Conservation (phyloP, 2,113 vertebrate species). For the Spizaetus ornatus region DNA sequence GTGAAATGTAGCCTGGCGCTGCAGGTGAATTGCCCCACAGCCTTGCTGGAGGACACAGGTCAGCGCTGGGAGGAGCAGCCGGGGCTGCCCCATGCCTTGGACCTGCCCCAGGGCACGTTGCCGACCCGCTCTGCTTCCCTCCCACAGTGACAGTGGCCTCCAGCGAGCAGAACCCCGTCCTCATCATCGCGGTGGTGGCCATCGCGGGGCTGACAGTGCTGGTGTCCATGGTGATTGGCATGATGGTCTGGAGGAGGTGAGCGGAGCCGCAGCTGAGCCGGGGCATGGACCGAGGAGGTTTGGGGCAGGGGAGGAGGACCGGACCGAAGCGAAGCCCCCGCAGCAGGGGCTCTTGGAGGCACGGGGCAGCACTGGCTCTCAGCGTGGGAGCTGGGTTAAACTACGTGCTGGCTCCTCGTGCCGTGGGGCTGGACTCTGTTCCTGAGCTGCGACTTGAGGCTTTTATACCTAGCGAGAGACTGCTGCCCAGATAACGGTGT, state of each 20-base stretch:
- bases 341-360: not conserved
- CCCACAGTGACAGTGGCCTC: slow-evolving; percentile 80
- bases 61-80: not conserved
- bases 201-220: slow-evolving; percentile 82
- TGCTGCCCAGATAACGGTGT: not conserved
- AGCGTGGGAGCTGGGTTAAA: not conserved
- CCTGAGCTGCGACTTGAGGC: not conserved
- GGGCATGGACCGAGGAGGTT: fast-evolving
- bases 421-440: not conserved
- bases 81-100: not conserved
- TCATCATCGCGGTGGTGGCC: slow-evolving; percentile 81
- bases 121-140: not conserved
- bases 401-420: not conserved
- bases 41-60: not conserved
- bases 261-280: not conserved
- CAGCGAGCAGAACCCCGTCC: slow-evolving; percentile 83
- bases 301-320: not conserved
- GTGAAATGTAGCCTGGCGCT: not conserved
- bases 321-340: no score
- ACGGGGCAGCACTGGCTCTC: fast-evolving
- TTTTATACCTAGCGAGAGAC: fast-evolving
- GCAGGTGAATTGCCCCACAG: fast-evolving
- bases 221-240: slow-evolving; percentile 75
- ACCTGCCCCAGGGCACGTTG: fast-evolving
- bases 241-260: slow-evolving; percentile 89